Conservation (phyloP, 2,113 vertebrate species). For the Poecilia latipinna region DNA sequence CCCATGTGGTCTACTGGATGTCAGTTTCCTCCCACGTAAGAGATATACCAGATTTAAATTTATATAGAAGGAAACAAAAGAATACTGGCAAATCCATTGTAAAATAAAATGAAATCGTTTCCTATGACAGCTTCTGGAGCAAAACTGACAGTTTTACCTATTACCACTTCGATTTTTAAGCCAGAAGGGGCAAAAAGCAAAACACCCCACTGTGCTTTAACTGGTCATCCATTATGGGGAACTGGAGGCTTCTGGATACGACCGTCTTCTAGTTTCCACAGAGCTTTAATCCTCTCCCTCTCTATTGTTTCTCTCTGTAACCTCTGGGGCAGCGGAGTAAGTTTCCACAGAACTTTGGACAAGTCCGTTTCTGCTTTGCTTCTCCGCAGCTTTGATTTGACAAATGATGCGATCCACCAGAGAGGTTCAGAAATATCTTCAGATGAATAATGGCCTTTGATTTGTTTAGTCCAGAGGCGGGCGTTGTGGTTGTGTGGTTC, state of each 20-base stretch:
- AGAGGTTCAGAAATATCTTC: slow-evolving; percentile 14
- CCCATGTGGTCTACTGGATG: too few species aligned
- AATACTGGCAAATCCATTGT: not conserved
- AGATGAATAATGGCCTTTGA: slow-evolving; percentile 25
- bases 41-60: not conserved
- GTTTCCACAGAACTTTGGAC: slow-evolving; percentile 7
- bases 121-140: not conserved
- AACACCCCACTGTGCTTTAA: slow-evolving; percentile 32
- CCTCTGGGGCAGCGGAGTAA: slow-evolving; percentile 30
- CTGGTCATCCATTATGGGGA: slow-evolving; percentile 30
- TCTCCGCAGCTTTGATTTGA: not conserved
- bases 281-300: slow-evolving; percentile 36
- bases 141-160: not conserved
- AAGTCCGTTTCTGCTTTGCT: slow-evolving; percentile 18
- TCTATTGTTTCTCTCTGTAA: slow-evolving; percentile 28
- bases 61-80: not conserved
- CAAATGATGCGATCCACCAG: slow-evolving; percentile 16
- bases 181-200: slow-evolving; percentile 12
- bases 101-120: not conserved
- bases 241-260: slow-evolving; percentile 13
- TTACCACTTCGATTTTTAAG: not conserved
- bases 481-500: slow-evolving; percentile 6
- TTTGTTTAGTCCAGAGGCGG: slow-evolving; percentile 37
- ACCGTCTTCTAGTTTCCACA: slow-evolving; percentile 17
- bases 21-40: not conserved